Evolutionary conservation across 2,113 vertebrate genomes (phyloP).

Genomic region (Scomber colias): DNA sequence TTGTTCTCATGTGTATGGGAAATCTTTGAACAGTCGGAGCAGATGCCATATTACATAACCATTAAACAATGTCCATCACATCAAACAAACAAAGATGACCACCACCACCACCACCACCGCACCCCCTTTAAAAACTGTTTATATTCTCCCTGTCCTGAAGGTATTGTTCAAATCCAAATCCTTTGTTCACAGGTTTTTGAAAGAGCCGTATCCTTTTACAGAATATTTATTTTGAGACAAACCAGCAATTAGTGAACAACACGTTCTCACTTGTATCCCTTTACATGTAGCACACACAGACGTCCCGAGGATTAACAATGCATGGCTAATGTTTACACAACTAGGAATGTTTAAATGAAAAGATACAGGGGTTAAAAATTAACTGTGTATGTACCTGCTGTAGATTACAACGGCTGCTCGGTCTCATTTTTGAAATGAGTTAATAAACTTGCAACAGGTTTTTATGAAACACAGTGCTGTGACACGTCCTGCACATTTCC

Average conservation of each 20-base stretch:
- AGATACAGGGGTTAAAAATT: conserved; percentile 42
- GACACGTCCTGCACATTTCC: not conserved
- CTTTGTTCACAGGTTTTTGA: conserved; percentile 2
- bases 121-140: conserved; percentile 8
- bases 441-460: not conserved
- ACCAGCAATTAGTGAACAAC: conserved; percentile 24
- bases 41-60: not conserved
- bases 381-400: conserved; percentile 25
- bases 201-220: conserved; percentile 46
- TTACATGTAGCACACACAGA: conserved; percentile 56
- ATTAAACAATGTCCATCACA: not conserved
- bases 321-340: conserved; percentile 57
- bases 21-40: not conserved
- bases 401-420: not conserved
- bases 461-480: not conserved
- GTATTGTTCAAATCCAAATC: conserved; percentile 11
- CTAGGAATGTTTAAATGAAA: not conserved
- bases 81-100: conserved; percentile 19
- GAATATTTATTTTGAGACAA: conserved; percentile 1
- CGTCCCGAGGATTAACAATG: conserved; percentile 15
- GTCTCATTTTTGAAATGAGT: not conserved
- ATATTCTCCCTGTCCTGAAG: conserved; percentile 5
- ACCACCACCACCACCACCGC: not conserved
- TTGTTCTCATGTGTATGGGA: too few species aligned
- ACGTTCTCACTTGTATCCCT: conserved; percentile 64